Percentiles rank a stretch among this genome's conserved stretches.
phyloP scores from a whole-genome alignment of 2,888 invertebrate genomes.

The Stegana nigrithorax region DNA sequence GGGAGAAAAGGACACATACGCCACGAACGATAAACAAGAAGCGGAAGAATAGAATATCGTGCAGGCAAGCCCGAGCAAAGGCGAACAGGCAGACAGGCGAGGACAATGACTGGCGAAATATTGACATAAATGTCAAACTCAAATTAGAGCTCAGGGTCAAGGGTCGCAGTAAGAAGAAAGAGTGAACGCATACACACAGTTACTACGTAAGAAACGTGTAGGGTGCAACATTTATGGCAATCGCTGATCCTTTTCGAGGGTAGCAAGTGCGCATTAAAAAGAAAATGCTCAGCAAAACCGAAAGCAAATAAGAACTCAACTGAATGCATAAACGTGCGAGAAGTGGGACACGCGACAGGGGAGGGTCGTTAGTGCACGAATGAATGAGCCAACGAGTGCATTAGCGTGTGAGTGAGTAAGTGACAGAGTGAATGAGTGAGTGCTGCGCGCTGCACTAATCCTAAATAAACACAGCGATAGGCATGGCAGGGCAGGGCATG shows the following conservation, averaged over 20 bases:
- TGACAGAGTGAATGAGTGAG: too few species aligned
- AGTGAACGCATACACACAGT: constrained; percentile 18
- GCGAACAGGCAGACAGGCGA: constrained; percentile 45
- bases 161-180: constrained; percentile 42
- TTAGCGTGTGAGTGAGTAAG: constrained; percentile 15
- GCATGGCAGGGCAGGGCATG: not conserved
- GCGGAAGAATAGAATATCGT: too few species aligned
- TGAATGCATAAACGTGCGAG: not conserved
- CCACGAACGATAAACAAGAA: constrained; percentile 5
- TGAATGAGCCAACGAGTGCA: not conserved
- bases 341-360: too few species aligned
- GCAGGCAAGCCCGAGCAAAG: not conserved
- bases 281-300: constrained; percentile 17
- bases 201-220: not conserved
- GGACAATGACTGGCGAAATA: constrained; percentile 61
- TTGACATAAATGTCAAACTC: constrained; percentile 63
- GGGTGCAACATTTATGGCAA: too few species aligned
- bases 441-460: constrained; percentile 39
- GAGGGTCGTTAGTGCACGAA: too few species aligned
- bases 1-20: constrained; percentile 23
- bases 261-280: not conserved
- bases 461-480: constrained; percentile 41
- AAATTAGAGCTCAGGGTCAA: constrained; percentile 62
- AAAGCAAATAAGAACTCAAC: constrained; percentile 38
- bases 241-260: too few species aligned